phyloP scores from a whole-genome alignment of 1,140 invertebrate species.

The Apis florea region DNA sequence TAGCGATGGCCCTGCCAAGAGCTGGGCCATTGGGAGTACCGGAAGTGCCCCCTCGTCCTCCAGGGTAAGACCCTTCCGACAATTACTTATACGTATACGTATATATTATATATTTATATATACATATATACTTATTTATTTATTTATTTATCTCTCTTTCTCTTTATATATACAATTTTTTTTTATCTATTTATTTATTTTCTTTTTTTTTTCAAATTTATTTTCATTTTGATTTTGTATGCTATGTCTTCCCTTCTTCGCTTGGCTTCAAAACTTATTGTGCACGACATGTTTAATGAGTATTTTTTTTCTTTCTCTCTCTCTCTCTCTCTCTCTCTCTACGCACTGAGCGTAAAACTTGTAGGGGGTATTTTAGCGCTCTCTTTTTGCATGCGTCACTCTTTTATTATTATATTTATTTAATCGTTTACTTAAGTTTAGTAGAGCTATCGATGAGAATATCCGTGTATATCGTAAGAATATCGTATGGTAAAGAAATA shows the following conservation, averaged over 20 bases:
- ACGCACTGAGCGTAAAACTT: constrained; percentile 67
- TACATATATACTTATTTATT: not conserved
- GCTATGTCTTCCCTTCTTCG: constrained; percentile 78
- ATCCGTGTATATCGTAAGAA: not conserved
- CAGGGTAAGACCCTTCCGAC: constrained; percentile 83
- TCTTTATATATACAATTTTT: not conserved
- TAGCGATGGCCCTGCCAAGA: constrained; percentile 80
- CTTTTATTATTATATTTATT: constrained; percentile 32
- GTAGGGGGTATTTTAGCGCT: constrained; percentile 59
- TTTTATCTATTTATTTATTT: constrained; percentile 1
- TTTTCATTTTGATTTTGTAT: constrained; percentile 76
- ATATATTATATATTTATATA: constrained; percentile 1
- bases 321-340: constrained; percentile 41
- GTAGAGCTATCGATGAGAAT: not conserved
- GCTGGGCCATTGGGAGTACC: constrained; percentile 80
- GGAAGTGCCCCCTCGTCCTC: constrained; percentile 81
- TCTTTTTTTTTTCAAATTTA: constrained; percentile 47
- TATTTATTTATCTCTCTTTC: constrained; percentile 36
- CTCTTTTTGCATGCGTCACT: constrained; percentile 47
- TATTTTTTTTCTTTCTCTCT: constrained; percentile 4
- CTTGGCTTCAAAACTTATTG: constrained; percentile 79
- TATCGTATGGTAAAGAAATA: not conserved
- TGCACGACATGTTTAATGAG: constrained; percentile 75
- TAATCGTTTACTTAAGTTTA: not conserved
- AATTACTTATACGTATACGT: constrained; percentile 76